Conservation (phyloP, 2,113 vertebrate species). For the Rallus limicola region DNA sequence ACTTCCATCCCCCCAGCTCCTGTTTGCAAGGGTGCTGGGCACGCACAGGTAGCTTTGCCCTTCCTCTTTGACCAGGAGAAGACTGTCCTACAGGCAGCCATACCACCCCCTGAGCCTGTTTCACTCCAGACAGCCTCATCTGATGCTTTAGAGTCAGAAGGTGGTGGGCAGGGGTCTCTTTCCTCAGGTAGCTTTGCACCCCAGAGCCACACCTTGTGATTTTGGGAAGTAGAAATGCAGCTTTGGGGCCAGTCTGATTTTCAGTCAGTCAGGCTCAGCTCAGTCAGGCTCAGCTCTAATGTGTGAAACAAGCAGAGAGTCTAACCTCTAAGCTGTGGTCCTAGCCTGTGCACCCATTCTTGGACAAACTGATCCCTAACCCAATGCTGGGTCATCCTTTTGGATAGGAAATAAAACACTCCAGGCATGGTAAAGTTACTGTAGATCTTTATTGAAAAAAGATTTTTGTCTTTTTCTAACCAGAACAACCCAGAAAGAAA, state of each 20-base stretch:
- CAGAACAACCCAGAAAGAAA: constrained; percentile 71
- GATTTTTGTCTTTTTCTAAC: constrained; percentile 46
- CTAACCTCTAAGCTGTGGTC: not conserved
- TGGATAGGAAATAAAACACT: constrained; percentile 70
- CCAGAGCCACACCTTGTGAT: not conserved
- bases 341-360: not conserved
- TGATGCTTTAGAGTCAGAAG: not conserved
- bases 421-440: constrained; percentile 41
- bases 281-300: not conserved
- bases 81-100: not conserved
- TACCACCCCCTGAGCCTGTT: not conserved
- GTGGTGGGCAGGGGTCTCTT: not conserved
- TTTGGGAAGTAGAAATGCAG: not conserved
- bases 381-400: not conserved
- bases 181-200: not conserved
- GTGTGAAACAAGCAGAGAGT: not conserved
- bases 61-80: not conserved
- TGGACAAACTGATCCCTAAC: not conserved
- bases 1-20: not conserved
- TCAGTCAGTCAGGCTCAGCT: not conserved
- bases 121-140: not conserved
- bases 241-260: not conserved
- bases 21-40: rapidly evolving
- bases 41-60: not conserved
- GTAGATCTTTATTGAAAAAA: constrained; percentile 73